A percentile compares a stretch with the other conserved stretches of the same genome.
phyloP scores from a whole-genome alignment of 2,113 vertebrate species.

The Zosterops hypoxanthus region DNA sequence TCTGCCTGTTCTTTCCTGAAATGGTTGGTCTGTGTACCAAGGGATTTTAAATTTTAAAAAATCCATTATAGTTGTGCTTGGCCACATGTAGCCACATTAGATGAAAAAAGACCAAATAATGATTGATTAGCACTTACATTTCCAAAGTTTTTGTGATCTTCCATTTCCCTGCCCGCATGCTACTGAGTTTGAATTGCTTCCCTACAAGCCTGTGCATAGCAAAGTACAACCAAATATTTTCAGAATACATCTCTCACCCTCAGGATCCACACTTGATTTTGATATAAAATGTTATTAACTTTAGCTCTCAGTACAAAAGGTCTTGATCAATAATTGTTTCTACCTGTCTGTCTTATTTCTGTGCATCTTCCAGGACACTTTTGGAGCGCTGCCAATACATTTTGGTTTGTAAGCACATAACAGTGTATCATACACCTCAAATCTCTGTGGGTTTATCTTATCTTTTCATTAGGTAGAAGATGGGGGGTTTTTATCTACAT shows the following conservation, averaged over 20 bases:
- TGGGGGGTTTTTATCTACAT: not conserved
- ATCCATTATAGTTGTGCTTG: not conserved
- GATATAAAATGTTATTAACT: constrained; percentile 74
- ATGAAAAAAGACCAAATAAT: not conserved
- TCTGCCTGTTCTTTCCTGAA: not conserved
- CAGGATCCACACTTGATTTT: constrained; percentile 63
- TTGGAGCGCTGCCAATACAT: constrained; percentile 8
- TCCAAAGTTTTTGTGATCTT: not conserved
- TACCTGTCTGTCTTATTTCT: constrained; percentile 60
- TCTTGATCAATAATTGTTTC: constrained; percentile 72
- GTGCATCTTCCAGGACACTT: constrained; percentile 38
- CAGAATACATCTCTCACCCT: constrained; percentile 32
- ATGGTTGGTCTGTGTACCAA: not conserved
- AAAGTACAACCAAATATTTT: constrained; percentile 36
- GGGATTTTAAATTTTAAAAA: not conserved
- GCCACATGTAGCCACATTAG: not conserved
- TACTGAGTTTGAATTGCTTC: not conserved
- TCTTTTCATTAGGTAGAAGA: constrained; percentile 38
- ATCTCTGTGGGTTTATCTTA: constrained; percentile 24
- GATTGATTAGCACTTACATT: not conserved
- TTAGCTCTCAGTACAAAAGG: constrained; percentile 54
- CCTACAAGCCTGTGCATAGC: not conserved
- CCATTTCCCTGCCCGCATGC: not conserved
- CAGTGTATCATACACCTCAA: not conserved
- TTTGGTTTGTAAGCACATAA: constrained; percentile 22